A percentile compares a stretch with the other conserved stretches of the same genome.
Evolutionary conservation across 2,113 vertebrate species (phyloP).

Genomic region (Oreochromis spilurus): DNA sequence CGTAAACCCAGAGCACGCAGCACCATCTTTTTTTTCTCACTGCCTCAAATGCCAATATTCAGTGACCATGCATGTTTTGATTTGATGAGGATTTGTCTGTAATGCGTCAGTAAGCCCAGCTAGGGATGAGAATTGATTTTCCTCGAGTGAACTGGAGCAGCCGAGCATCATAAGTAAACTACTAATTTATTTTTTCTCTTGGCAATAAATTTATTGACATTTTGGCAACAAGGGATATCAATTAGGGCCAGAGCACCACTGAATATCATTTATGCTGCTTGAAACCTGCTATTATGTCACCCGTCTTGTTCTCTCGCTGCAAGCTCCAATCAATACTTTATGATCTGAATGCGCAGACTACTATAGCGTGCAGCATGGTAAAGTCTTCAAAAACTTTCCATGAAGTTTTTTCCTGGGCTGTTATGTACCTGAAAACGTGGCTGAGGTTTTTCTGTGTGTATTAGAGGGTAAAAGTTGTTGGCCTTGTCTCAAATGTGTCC

Average conservation of each 20-base stretch:
- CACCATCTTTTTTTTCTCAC: background rate
- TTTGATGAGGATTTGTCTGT: slow-evolving; percentile 55
- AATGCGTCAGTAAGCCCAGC: slow-evolving; percentile 35
- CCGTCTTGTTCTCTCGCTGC: background rate
- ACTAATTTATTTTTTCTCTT: slow-evolving; percentile 44
- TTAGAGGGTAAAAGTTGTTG: background rate
- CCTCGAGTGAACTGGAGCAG: slow-evolving; percentile 9
- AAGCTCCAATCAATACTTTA: slow-evolving; percentile 22
- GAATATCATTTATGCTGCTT: slow-evolving; percentile 40
- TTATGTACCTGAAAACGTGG: background rate
- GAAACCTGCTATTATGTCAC: slow-evolving; percentile 17
- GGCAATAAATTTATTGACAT: slow-evolving; percentile 53
- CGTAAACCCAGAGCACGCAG: background rate
- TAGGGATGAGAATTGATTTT: slow-evolving; percentile 52
- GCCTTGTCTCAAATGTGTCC: background rate
- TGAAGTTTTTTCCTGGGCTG: background rate
- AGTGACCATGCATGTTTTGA: slow-evolving; percentile 44
- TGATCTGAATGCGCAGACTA: slow-evolving; percentile 6
- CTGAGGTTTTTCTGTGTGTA: background rate
- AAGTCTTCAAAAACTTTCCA: background rate
- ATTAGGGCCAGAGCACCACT: slow-evolving; percentile 24
- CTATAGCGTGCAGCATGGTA: background rate
- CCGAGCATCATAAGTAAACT: slow-evolving; percentile 39
- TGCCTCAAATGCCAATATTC: slow-evolving; percentile 38
- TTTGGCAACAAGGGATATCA: slow-evolving; percentile 42